Conservation (phyloP, 2,888 invertebrate genomes). For the Arctia plantaginis region DNA sequence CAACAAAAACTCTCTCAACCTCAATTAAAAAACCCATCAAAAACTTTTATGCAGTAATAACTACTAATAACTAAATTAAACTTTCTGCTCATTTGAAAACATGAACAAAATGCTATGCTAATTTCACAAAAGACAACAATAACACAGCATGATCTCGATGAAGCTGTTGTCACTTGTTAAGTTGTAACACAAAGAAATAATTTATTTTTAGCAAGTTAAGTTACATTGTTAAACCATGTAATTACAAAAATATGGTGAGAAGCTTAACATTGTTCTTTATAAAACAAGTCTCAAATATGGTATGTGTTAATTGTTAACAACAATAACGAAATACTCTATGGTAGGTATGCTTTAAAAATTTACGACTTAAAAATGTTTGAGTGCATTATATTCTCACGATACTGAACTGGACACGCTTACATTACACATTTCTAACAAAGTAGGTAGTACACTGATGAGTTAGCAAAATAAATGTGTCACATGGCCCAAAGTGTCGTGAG, state of each 20-base stretch:
- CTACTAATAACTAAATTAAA: background rate
- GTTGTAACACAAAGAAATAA: slow-evolving; percentile 6
- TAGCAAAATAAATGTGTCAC: slow-evolving; percentile 51
- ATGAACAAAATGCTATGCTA: background rate
- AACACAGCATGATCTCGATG: slow-evolving; percentile 10
- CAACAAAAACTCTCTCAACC: background rate
- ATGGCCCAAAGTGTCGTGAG: slow-evolving; percentile 45
- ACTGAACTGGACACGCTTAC: slow-evolving; percentile 49
- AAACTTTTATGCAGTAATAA: background rate
- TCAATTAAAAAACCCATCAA: background rate
- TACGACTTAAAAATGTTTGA: slow-evolving; percentile 46
- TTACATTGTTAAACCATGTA: slow-evolving; percentile 31
- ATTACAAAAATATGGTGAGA: slow-evolving; percentile 40
- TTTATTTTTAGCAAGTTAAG: slow-evolving; percentile 9
- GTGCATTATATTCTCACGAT: slow-evolving; percentile 60
- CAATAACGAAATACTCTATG: slow-evolving; percentile 49
- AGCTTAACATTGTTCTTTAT: slow-evolving; percentile 37
- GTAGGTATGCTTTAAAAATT: slow-evolving; percentile 50
- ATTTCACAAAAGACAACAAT: slow-evolving; percentile 8
- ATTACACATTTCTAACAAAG: slow-evolving; percentile 41
- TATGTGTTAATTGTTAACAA: slow-evolving; percentile 54
- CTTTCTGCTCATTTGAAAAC: background rate
- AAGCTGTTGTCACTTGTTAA: slow-evolving; percentile 23
- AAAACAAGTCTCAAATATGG: slow-evolving; percentile 50
- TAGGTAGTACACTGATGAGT: slow-evolving; percentile 45